A percentile compares a stretch with the other conserved stretches of the same genome.
These are phyloP conservation scores for Siniperca undulata DNA, from an alignment of 2,797 vertebrate genomes.

Conservation along the genomic window DNA sequence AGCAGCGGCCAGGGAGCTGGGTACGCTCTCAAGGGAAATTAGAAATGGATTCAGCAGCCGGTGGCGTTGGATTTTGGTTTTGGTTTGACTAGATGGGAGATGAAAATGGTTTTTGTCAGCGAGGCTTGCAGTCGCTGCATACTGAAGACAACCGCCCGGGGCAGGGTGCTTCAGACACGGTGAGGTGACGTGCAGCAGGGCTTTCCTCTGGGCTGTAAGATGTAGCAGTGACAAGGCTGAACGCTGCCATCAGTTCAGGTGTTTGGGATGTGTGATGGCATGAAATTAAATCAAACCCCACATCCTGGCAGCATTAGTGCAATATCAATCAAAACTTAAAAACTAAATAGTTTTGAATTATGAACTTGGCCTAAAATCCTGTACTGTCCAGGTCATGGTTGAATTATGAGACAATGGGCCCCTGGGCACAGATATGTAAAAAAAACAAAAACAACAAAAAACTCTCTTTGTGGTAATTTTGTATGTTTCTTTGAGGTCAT, in stretches of 20 bases:
- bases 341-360: not conserved
- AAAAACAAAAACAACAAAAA: not conserved
- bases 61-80: constrained; percentile 22
- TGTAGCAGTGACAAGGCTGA: not conserved
- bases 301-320: not conserved
- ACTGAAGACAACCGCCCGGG: constrained; percentile 2
- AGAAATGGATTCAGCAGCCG: constrained; percentile 39
- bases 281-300: not conserved
- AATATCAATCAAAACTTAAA: not conserved
- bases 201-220: constrained; percentile 19
- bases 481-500: not conserved
- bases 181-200: constrained; percentile 21
- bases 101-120: constrained; percentile 48
- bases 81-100: constrained; percentile 32
- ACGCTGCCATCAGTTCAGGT: not conserved
- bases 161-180: constrained; percentile 30
- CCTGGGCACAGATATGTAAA: too few species aligned
- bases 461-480: too few species aligned
- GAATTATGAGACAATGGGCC: not conserved
- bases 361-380: not conserved
- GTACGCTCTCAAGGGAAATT: constrained; percentile 56
- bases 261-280: not conserved
- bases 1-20: constrained; percentile 10
- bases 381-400: not conserved
- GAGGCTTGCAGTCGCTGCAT: constrained; percentile 5